Evolutionary conservation across 2,797 vertebrate genomes (phyloP).

Genomic region (Gallinago solitaria): DNA sequence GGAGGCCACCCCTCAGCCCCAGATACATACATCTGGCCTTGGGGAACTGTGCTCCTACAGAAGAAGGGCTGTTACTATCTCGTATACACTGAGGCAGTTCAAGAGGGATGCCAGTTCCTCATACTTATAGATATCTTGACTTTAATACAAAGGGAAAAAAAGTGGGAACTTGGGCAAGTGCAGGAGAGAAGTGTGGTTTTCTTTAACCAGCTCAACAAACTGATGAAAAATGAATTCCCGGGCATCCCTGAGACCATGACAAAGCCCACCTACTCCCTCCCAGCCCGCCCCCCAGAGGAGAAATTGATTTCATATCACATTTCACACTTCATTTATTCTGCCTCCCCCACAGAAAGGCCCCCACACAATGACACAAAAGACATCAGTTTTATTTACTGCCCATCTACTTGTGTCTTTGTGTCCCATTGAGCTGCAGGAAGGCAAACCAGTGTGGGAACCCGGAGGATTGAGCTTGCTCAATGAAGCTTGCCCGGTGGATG

Average conservation of each 20-base stretch:
- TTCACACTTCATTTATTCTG: slow-evolving; percentile 76
- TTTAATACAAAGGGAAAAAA: neutral
- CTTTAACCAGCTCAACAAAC: neutral
- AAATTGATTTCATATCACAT: slow-evolving; percentile 79
- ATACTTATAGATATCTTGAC: fast-evolving
- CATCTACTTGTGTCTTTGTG: slow-evolving; percentile 73
- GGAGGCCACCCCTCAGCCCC: neutral
- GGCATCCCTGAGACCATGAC: neutral
- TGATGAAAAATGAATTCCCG: neutral
- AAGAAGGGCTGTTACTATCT: fast-evolving
- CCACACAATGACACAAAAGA: slow-evolving; percentile 69
- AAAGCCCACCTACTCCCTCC: slow-evolving; percentile 2
- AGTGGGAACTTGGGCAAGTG: neutral
- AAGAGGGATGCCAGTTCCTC: neutral
- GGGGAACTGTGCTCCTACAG: neutral
- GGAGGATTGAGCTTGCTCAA: slow-evolving; percentile 80
- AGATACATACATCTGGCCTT: neutral
- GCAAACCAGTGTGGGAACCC: slow-evolving; percentile 77
- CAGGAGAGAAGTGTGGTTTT: neutral
- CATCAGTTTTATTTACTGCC: slow-evolving; percentile 70
- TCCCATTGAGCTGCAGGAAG: slow-evolving; percentile 64
- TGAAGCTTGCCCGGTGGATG: slow-evolving; percentile 76
- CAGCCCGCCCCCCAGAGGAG: slow-evolving; percentile 15
- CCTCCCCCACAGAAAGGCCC: slow-evolving; percentile 71
- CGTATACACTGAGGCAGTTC: fast-evolving